Percentiles rank a stretch among this genome's conserved stretches.
Evolutionary conservation across 2,797 vertebrate species (phyloP).

Genomic region (Macropodus opercularis): DNA sequence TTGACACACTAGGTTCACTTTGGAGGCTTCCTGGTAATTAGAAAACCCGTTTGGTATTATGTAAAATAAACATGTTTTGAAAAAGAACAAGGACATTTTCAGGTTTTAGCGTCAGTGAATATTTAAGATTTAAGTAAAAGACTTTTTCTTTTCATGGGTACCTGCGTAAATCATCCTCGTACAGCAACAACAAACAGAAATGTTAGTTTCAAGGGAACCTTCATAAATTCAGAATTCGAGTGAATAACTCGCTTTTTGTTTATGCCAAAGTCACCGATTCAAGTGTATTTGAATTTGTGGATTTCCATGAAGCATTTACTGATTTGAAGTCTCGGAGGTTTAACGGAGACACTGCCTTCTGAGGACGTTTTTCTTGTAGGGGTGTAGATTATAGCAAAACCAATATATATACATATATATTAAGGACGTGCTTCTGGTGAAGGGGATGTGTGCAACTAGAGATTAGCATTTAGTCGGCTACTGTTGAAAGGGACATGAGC

Average conservation of each 20-base stretch:
- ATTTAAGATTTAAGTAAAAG: neutral
- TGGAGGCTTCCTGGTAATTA: no score
- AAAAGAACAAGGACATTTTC: no score
- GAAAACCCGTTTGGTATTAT: no score
- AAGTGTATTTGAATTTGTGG: slow-evolving; percentile 47
- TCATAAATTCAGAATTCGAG: slow-evolving; percentile 44
- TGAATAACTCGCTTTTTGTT: slow-evolving; percentile 61
- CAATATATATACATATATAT: no score
- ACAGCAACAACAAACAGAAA: slow-evolving; percentile 29
- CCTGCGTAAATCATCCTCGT: slow-evolving; percentile 52
- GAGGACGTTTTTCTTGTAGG: slow-evolving; percentile 60
- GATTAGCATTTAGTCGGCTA: slow-evolving; percentile 60
- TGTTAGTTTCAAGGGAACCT: slow-evolving; percentile 50
- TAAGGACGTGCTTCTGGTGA: slow-evolving; percentile 62
- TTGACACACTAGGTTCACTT: no score
- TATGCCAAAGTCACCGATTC: slow-evolving; percentile 81
- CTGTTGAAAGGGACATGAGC: slow-evolving; percentile 63
- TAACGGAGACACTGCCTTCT: slow-evolving; percentile 69
- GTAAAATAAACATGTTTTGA: no score
- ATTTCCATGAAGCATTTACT: slow-evolving; percentile 60
- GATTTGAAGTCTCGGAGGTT: slow-evolving; percentile 28
- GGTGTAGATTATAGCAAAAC: slow-evolving; percentile 53
- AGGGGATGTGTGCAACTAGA: slow-evolving; percentile 79
- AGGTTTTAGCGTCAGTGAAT: no score
- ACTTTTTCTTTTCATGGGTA: slow-evolving; percentile 40